Conservation (phyloP, 2,113 vertebrate genomes). For the Myocastor coypus region DNA sequence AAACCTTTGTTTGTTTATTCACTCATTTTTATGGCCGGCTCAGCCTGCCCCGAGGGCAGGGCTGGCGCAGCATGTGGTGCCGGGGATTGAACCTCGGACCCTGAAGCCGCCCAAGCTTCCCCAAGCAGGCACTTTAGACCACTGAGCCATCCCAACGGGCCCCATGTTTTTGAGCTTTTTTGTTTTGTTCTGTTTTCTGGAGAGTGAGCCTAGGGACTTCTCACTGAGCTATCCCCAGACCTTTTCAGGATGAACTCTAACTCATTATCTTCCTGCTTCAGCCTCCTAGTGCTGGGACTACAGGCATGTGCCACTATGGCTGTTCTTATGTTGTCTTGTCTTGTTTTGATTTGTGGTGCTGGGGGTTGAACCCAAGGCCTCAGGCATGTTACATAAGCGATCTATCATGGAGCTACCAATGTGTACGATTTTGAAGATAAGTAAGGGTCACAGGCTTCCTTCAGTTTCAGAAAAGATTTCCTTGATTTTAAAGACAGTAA, state of each 20-base stretch:
- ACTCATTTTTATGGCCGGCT: too few relatives aligned
- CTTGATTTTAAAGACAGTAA: not conserved
- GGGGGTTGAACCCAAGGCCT: not conserved
- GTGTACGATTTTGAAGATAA: not conserved
- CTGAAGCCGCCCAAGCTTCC: too few relatives aligned
- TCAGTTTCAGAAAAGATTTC: constrained; percentile 22
- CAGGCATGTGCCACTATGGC: not conserved
- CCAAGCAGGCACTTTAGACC: too few relatives aligned
- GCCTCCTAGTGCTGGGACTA: not conserved
- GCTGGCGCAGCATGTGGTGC: too few relatives aligned
- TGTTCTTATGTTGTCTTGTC: not conserved
- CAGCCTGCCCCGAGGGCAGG: too few relatives aligned
- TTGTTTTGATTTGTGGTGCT: not conserved
- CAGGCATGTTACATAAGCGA: not conserved
- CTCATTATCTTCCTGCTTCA: not conserved
- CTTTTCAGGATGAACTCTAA: not conserved
- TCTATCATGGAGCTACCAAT: too few relatives aligned
- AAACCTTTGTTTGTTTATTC: too few relatives aligned
- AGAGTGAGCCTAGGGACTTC: not conserved
- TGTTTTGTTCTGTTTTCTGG: not conserved
- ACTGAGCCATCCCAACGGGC: too few relatives aligned
- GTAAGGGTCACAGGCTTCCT: not conserved
- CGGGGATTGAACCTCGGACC: too few relatives aligned
- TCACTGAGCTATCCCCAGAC: not conserved
- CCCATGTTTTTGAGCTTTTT: too few relatives aligned